Conservation (phyloP, 2,888 invertebrate genomes). For the Electrophaes corylata region DNA sequence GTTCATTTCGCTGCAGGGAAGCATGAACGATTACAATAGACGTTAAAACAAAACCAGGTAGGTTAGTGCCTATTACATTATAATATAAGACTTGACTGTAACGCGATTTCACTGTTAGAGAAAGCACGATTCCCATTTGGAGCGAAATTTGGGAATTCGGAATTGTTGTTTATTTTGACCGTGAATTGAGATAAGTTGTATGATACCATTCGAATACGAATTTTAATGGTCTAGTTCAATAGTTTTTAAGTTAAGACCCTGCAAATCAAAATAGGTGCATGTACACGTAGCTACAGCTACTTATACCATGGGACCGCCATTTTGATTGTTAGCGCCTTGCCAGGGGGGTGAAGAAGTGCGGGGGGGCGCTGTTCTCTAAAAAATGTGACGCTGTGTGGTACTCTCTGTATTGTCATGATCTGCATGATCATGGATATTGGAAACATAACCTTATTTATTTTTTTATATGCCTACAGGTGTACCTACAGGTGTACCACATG, state of each 20-base stretch:
- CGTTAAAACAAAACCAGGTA: neutral
- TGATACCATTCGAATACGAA: slow-evolving; percentile 1
- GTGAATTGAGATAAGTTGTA: neutral
- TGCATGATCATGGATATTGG: slow-evolving; percentile 40
- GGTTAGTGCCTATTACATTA: neutral
- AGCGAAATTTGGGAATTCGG: slow-evolving; percentile 17
- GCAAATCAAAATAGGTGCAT: slow-evolving; percentile 51
- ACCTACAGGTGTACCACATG: slow-evolving; percentile 64
- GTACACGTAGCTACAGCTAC: slow-evolving; percentile 68
- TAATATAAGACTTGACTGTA: neutral
- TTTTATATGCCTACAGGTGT: slow-evolving; percentile 59
- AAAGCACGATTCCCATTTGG: neutral
- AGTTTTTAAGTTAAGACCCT: slow-evolving; percentile 37
- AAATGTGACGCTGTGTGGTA: slow-evolving; percentile 67
- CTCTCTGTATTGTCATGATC: slow-evolving; percentile 55
- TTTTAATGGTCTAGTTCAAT: neutral
- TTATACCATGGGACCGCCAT: slow-evolving; percentile 77
- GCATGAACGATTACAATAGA: neutral
- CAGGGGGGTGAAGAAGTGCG: slow-evolving; percentile 63
- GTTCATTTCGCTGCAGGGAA: neutral
- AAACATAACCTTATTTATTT: slow-evolving; percentile 60
- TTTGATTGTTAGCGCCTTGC: slow-evolving; percentile 78
- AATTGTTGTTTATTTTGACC: slow-evolving; percentile 2
- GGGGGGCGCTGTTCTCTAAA: slow-evolving; percentile 64
- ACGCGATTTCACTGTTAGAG: neutral